Evolutionary conservation across 2,797 vertebrate species (phyloP), one percentile per base, ranked within the genome.

Genomic region (Sebastes wilsoni): DNA sequence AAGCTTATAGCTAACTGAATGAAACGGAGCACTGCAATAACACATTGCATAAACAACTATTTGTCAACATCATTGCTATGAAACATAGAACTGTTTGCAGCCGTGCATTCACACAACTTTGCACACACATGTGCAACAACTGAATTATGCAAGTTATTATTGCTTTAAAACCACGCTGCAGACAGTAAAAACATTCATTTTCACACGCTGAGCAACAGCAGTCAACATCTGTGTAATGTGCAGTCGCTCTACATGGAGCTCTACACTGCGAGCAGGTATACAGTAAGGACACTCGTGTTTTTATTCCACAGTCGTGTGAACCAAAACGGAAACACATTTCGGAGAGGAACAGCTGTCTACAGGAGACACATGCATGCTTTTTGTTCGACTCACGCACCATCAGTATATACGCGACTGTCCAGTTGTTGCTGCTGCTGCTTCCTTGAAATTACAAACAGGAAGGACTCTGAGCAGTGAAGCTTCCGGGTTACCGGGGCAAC

Each of bases 381-480:
- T 42, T 66, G 79, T 85, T 93, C 46, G 77, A 93, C 92, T 95
- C 95, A 96, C 96, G 89, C 93, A 95, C 94, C 94, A 93, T 93
- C 66, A 86, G 87, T 78, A 83, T 61, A 71, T 16, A 16, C 79
- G 87, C 90, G 83, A 87, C 72, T 86, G 60, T 92, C 93, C 93
- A 79, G 88, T 81, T 74, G 88, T 88, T 77, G 86, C 86, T 79
- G 88, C 89, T 77, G 86, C 87, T 79, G 91, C 93, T 93, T 96
- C 95, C 95, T 93, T 81, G 84, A 89, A 86, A 77, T 90, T 77
- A 85, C 74, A 87, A 94, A 94, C 94, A 95, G 94, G 94, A 95
- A 95, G 94, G 62, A 93, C 86, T 90, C 89, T 59, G 60, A 42
- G 72, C 46, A 4, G 58, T 81, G 89, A 95, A 92, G 90, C 94